Conservation (phyloP, 1,140 invertebrate genomes). For the Lasioglossum baleicum region DNA sequence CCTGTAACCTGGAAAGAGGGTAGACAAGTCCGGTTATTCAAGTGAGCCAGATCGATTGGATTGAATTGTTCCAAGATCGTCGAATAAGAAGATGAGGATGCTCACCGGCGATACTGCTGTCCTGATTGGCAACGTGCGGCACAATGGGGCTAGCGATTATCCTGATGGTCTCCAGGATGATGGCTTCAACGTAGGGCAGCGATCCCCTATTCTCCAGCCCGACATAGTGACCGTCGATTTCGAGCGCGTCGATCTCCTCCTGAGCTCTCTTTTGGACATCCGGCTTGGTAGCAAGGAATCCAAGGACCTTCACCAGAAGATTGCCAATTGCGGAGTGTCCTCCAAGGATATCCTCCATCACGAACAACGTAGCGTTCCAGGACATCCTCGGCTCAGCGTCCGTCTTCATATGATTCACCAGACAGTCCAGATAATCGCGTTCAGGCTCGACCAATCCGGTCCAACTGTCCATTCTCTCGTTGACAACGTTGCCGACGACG, state of each 20-base stretch:
- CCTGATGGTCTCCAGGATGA: conserved; percentile 89
- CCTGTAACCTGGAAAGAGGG: conserved; percentile 79
- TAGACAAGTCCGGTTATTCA: not conserved
- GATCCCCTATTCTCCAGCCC: conserved; percentile 84
- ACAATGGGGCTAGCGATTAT: conserved; percentile 93
- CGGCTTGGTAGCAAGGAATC: conserved; percentile 84
- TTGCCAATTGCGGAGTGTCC: conserved; percentile 93
- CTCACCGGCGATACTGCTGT: conserved; percentile 85
- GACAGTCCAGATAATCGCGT: conserved; percentile 86
- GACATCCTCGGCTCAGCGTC: conserved; percentile 81
- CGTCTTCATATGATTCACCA: conserved; percentile 84
- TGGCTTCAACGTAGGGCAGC: conserved; percentile 92
- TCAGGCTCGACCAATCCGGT: conserved; percentile 76
- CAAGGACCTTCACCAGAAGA: conserved; percentile 87
- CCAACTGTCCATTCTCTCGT: conserved; percentile 81
- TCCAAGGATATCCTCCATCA: conserved; percentile 91
- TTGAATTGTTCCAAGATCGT: not conserved
- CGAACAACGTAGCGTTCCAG: conserved; percentile 88
- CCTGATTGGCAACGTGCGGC: conserved; percentile 91
- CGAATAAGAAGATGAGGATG: not conserved
- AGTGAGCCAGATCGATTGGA: not conserved
- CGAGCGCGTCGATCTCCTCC: conserved; percentile 84
- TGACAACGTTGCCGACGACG: conserved; percentile 86
- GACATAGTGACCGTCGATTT: conserved; percentile 78
- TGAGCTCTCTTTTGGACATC: conserved; percentile 84